These are phyloP conservation scores for Leptinotarsa tumamoca DNA, from an alignment of 2,888 invertebrate genomes.

Conservation along the genomic window DNA sequence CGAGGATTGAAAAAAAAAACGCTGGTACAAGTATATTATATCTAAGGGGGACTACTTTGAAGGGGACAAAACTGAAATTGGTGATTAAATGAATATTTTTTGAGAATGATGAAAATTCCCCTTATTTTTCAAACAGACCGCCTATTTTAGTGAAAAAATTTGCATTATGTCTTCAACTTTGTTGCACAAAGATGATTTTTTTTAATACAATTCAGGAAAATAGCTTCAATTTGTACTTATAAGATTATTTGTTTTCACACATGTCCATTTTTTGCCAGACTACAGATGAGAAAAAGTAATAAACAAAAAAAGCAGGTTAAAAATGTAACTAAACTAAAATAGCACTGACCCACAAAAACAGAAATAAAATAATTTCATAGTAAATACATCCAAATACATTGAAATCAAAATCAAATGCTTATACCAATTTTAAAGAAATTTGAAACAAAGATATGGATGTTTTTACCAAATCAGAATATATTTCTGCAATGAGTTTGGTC, in stretches of 20 bases:
- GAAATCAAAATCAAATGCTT: constrained; percentile 21
- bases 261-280: constrained; percentile 22
- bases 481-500: constrained; percentile 50
- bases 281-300: constrained; percentile 1
- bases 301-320: background rate
- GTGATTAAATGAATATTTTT: too few relatives aligned
- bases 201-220: too few relatives aligned
- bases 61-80: too few relatives aligned
- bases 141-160: too few relatives aligned
- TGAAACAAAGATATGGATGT: background rate
- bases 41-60: too few relatives aligned
- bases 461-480: background rate
- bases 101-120: too few relatives aligned
- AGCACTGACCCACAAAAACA: constrained; percentile 40
- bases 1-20: too few relatives aligned
- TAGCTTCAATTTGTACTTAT: too few relatives aligned
- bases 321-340: constrained; percentile 36
- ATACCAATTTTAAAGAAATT: background rate
- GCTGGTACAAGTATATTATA: too few relatives aligned
- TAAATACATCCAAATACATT: constrained; percentile 6
- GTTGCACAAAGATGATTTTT: too few relatives aligned
- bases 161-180: too few relatives aligned
- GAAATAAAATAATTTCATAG: constrained; percentile 23
- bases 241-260: background rate
- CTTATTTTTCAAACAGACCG: too few relatives aligned